Evolutionary conservation across 2,113 vertebrate species (phyloP), one percentile per base, ranked within the genome.

Genomic region (Pipa parva): DNA sequence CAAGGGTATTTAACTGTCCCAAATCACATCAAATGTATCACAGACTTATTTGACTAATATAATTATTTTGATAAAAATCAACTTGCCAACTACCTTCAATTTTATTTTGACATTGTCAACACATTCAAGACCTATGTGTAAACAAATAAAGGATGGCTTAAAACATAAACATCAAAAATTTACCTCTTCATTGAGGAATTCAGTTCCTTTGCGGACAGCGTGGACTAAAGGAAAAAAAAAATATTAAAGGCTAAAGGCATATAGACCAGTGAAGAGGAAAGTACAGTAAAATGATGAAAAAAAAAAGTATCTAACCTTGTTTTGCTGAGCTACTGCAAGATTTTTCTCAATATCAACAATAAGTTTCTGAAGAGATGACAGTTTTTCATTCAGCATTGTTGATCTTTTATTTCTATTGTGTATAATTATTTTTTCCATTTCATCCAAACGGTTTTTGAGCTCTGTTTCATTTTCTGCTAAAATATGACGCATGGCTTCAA

Each of bases 291-390:
- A 6, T 24, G n/a, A 36, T 5, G 3, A 21, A 39, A 6, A 26
- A 50, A 6, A 51, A 13, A 24, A 7, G n/a, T 15, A 4, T 20
- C 64, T 51, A 28, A 68, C 64, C 64, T 59, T 15, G 18, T 11
- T 3, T 37, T 0, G 21, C 2, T 26, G 54, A n/a, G 20, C 8
- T 1, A n/a, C 7, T n/a, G 39, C 24, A 21, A 33, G 2, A 51
- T 17, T 28, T 51, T 68, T 50, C 46, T 68, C 64, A 51, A 68
- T 46, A 15, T 68, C 55, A 2, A 2, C 2, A 24, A 68, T 59
- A 10, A 18, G 5, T 27, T 51, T 51, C 11, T 68, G 56, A 11
- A 59, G 56, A 15, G 45, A 48, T 3, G 45, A 37, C 12, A 68
- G 22, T 21, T 59, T 25, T 17, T 36, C 31, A 39, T 68, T 31